Percentiles rank a stretch among this genome's conserved stretches.
phyloP scores from a whole-genome alignment of 2,888 invertebrate species.

The Melanophora roralis region DNA sequence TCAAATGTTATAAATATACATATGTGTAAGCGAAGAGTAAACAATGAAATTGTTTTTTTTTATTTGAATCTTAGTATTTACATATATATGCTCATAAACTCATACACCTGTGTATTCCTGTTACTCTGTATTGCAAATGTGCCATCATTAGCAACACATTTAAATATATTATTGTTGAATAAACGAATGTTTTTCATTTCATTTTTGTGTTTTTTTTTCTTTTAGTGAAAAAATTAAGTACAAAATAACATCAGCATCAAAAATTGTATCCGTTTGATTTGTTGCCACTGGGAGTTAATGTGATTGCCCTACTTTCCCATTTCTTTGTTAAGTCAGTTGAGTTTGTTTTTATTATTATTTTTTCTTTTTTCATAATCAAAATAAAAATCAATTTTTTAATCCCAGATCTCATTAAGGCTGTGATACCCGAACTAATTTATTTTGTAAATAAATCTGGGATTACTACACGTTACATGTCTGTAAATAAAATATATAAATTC shows the following conservation, averaged over 20 bases:
- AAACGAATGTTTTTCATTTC: too few relatives aligned
- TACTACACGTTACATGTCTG: neutral
- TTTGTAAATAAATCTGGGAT: neutral
- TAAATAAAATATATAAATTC: too few relatives aligned
- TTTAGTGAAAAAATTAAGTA: neutral
- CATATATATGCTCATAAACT: neutral
- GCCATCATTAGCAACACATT: slow-evolving; percentile 24
- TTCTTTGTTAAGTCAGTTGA: neutral
- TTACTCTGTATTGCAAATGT: slow-evolving; percentile 1
- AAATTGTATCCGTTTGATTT: slow-evolving; percentile 1
- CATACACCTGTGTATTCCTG: neutral
- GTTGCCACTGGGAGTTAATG: slow-evolving; percentile 13
- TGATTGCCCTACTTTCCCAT: slow-evolving; percentile 16
- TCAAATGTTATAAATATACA: too few relatives aligned
- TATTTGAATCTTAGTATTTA: neutral
- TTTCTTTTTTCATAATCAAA: neutral
- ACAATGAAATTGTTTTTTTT: neutral
- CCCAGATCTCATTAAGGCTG: neutral
- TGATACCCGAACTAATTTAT: neutral
- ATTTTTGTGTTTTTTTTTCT: neutral
- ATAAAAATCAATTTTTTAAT: neutral
- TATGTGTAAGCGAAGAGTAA: too few relatives aligned
- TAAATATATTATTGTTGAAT: neutral
- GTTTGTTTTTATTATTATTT: neutral
- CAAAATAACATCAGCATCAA: neutral